phyloP scores from a whole-genome alignment of 2,888 invertebrate genomes.

The Hololepta plana region DNA sequence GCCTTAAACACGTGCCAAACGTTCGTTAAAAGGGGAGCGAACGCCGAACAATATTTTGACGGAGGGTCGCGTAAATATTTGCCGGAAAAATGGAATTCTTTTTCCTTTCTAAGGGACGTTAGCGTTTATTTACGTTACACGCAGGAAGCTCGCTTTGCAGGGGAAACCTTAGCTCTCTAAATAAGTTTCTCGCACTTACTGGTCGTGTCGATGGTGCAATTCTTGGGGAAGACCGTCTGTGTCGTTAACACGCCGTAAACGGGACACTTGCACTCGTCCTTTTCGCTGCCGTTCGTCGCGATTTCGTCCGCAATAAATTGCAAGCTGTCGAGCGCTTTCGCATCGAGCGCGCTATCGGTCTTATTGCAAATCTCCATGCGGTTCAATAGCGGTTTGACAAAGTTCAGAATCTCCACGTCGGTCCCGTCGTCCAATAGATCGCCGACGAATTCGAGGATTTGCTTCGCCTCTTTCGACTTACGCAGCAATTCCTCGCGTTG shows the following conservation, averaged over 20 bases:
- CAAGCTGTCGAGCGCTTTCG: slow-evolving; percentile 28
- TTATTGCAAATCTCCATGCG: slow-evolving; percentile 45
- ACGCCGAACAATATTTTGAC: no score
- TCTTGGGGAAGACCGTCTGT: slow-evolving; percentile 40
- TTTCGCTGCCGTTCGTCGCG: slow-evolving; percentile 20
- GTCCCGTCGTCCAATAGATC: slow-evolving; percentile 42
- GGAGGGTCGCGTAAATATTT: no score
- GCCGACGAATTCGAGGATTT: slow-evolving; percentile 44
- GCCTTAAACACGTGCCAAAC: no score
- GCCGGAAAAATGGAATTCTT: no score
- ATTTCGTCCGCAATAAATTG: slow-evolving; percentile 36
- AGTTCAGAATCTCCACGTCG: slow-evolving; percentile 52
- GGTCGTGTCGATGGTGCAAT: slow-evolving; percentile 37
- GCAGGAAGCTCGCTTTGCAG: not conserved
- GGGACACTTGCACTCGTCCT: slow-evolving; percentile 24
- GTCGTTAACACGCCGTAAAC: slow-evolving; percentile 41
- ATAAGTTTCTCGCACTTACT: slow-evolving; percentile 21
- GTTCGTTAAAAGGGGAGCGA: no score
- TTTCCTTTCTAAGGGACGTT: no score
- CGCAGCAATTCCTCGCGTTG: slow-evolving; percentile 31
- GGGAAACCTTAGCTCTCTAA: not conserved
- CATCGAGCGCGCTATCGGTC: slow-evolving; percentile 26
- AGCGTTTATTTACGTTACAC: no score
- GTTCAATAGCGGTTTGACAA: slow-evolving; percentile 43
- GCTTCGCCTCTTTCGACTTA: slow-evolving; percentile 34